Evolutionary conservation across 2,797 vertebrate genomes (phyloP), one percentile per base, ranked within the genome.

Genomic region (Pangasius krempfi): DNA sequence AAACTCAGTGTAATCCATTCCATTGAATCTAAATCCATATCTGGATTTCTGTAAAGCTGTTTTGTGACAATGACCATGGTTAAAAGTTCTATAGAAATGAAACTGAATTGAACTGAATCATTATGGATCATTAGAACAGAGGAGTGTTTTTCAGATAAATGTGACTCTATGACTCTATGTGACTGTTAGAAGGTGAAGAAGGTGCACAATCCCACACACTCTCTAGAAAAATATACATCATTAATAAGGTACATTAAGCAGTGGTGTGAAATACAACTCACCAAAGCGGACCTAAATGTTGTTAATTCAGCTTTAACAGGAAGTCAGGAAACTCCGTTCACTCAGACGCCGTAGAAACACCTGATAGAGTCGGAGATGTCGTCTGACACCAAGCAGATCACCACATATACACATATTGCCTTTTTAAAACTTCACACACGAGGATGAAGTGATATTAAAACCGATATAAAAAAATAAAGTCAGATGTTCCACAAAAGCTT

Each of bases 251-350:
- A 22, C 37, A 40, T n/a, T 14, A 50, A 80, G 52, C 37, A 62
- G 14, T 37, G 30, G 37, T 37, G 30, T 80, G 78, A 37, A 37
- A 60, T 60, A 58, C 13, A 82, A 91, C 92, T 95, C 92, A 93
- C 95, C 95, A 89, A 94, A 94, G 92, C 91, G 92, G 92, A 93
- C 27, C 40, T 30, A 60, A 37, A 27, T 3, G 47, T 54, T 30
- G 60, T 66, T 60, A 12, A 40, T 62, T 47, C 58, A n/a, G 37
- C 80, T 62, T 44, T 9, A 82, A 22, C 16, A 58, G 50, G 76
- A 79, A 56, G 44, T 30, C 50, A 80, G 0, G 47, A 79, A 79
- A 13, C 40, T 40, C 37, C 7, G 66, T 64, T 64, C 62, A 22
- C 68, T 75, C 72, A 75, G 70, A 73, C 7, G 20, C 4, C 7